These are phyloP conservation scores for Leptopilina boulardi DNA, from an alignment of 1,140 invertebrate genomes.

Conservation along the genomic window DNA sequence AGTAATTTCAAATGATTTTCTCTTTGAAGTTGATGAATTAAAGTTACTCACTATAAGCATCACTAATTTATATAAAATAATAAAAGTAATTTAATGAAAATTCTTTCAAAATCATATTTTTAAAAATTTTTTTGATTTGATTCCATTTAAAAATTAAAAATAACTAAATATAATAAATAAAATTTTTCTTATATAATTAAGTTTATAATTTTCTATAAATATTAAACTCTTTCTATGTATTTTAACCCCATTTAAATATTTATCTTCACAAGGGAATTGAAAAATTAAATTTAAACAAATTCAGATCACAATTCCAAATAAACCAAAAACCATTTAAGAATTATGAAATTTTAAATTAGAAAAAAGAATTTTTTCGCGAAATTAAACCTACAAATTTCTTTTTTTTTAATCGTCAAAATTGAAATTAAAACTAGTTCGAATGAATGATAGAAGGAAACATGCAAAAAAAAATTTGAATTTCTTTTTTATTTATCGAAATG, in stretches of 20 bases:
- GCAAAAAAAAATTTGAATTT: neutral
- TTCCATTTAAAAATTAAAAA: neutral
- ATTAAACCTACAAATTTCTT: neutral
- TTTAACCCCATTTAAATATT: too few relatives aligned
- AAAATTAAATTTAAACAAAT: too few relatives aligned
- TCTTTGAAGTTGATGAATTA: neutral
- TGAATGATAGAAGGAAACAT: constrained; percentile 4
- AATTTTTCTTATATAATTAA: too few relatives aligned
- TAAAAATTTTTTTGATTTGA: neutral
- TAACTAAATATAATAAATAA: neutral
- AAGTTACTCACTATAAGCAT: neutral
- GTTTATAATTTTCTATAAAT: too few relatives aligned
- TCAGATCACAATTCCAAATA: neutral
- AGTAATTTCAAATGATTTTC: neutral
- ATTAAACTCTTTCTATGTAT: too few relatives aligned
- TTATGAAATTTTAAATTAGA: neutral
- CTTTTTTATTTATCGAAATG: neutral
- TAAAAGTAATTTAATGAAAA: too few relatives aligned
- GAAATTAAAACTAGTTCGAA: constrained; percentile 5
- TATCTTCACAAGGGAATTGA: too few relatives aligned
- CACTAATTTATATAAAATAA: neutral
- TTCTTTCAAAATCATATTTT: neutral
- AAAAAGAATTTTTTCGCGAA: neutral
- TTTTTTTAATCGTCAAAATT: neutral
- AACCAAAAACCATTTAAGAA: neutral